A percentile compares a stretch with the other conserved stretches of the same genome.
phyloP scores from a whole-genome alignment of 2,113 vertebrate genomes.

The Leptosomus discolor region DNA sequence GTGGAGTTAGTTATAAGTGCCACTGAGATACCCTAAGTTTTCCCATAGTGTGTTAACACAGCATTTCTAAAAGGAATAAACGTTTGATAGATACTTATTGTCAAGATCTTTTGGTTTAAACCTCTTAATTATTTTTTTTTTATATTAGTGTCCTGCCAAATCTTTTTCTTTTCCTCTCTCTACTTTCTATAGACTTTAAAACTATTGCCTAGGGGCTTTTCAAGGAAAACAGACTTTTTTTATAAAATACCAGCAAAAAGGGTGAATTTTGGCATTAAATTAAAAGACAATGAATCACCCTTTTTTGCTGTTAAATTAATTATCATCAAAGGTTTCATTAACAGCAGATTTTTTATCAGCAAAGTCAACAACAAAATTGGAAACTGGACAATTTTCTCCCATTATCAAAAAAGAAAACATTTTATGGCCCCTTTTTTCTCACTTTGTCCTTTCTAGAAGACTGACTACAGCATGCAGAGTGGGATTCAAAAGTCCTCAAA shows the following conservation, averaged over 20 bases:
- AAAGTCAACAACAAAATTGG: constrained; percentile 58
- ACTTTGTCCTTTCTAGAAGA: constrained; percentile 1
- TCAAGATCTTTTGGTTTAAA: neutral
- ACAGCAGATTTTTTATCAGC: constrained; percentile 62
- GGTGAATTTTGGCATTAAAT: constrained; percentile 58
- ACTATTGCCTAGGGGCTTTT: constrained; percentile 14
- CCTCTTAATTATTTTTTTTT: neutral
- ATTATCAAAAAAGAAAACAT: constrained; percentile 52
- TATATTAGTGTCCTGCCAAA: constrained; percentile 11
- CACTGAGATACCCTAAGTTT: neutral
- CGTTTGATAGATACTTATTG: neutral
- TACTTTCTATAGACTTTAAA: constrained; percentile 8
- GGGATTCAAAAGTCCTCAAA: neutral
- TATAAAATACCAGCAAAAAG: constrained; percentile 35
- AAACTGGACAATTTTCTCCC: constrained; percentile 57
- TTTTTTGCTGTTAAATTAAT: constrained; percentile 51
- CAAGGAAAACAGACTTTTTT: neutral
- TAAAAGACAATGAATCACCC: constrained; percentile 45
- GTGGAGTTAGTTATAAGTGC: neutral
- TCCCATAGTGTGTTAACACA: neutral
- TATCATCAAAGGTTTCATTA: constrained; percentile 72
- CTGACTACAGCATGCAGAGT: neutral
- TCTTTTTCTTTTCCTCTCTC: constrained; percentile 27
- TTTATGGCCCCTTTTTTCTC: neutral
- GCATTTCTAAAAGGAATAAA: neutral